phyloP scores from a whole-genome alignment of 2,113 vertebrate genomes.

The Herpailurus yagouaroundi region DNA sequence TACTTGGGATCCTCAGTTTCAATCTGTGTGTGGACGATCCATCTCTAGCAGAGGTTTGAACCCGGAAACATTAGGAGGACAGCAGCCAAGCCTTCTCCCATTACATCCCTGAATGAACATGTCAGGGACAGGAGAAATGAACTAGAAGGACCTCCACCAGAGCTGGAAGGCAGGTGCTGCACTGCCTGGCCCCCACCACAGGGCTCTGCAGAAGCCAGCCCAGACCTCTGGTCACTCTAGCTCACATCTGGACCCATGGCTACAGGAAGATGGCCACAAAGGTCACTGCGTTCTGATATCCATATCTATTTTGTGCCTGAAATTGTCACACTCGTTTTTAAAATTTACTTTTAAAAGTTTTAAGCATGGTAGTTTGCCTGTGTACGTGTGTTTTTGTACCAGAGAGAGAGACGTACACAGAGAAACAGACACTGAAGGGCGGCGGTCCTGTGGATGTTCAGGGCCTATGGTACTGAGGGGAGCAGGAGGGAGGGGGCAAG shows the following conservation, averaged over 20 bases:
- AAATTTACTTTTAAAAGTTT: slow-evolving; percentile 1
- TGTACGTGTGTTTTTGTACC: rapidly evolving
- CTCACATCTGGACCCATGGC: neutral
- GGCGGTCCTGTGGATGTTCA: neutral
- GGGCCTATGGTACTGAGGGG: neutral
- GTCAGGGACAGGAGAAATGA: neutral
- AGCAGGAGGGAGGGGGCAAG: neutral
- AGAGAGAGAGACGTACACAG: neutral
- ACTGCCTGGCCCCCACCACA: neutral
- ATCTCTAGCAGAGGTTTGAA: neutral
- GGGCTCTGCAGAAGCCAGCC: neutral
- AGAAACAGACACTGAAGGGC: neutral
- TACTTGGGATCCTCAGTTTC: neutral
- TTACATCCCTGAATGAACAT: rapidly evolving
- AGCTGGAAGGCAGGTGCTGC: neutral
- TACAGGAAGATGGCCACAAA: neutral
- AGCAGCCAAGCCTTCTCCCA: neutral
- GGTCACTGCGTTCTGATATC: neutral
- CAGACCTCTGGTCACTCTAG: neutral
- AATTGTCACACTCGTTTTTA: neutral
- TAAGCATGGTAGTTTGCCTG: neutral
- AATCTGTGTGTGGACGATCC: neutral
- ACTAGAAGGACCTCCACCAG: neutral
- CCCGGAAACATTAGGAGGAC: neutral
- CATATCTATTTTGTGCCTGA: neutral